A percentile compares a stretch with the other conserved stretches of the same genome.
phyloP scores from a whole-genome alignment of 2,888 invertebrate species.

The Adelphocoris suturalis region DNA sequence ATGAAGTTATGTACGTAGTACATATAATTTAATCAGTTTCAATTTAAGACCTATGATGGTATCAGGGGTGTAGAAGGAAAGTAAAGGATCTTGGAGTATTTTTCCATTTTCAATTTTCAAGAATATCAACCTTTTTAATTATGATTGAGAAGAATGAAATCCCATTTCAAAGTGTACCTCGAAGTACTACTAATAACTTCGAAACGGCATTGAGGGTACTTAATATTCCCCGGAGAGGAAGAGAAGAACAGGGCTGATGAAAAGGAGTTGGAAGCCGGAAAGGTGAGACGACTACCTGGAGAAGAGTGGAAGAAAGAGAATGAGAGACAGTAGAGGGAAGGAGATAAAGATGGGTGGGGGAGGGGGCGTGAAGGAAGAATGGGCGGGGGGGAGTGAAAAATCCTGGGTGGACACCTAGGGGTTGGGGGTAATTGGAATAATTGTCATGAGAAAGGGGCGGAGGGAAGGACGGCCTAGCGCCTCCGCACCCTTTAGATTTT shows the following conservation, averaged over 20 bases:
- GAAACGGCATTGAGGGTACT: background rate
- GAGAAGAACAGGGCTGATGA: constrained; percentile 1
- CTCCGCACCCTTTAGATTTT: constrained; percentile 50
- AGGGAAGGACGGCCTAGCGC: background rate
- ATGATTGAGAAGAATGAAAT: background rate
- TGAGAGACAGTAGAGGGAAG: too few relatives aligned
- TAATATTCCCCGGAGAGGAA: background rate
- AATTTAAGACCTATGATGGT: too few relatives aligned
- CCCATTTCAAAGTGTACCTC: background rate
- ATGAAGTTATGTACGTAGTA: too few relatives aligned
- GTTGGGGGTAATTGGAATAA: constrained; percentile 45
- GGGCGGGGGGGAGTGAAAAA: background rate
- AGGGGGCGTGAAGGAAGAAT: too few relatives aligned
- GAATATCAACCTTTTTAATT: background rate
- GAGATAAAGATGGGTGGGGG: too few relatives aligned
- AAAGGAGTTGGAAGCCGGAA: background rate
- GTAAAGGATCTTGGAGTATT: background rate
- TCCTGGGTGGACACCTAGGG: background rate
- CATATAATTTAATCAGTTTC: too few relatives aligned
- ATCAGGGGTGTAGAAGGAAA: background rate
- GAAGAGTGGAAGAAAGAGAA: background rate
- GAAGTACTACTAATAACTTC: constrained; percentile 5
- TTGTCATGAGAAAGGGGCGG: background rate
- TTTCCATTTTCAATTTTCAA: background rate
- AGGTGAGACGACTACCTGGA: background rate